Percentiles rank a stretch among this genome's conserved stretches.
These are phyloP conservation scores for Coecobrya sp. DNA, from an alignment of 2,888 invertebrate genomes.

Conservation along the genomic window DNA sequence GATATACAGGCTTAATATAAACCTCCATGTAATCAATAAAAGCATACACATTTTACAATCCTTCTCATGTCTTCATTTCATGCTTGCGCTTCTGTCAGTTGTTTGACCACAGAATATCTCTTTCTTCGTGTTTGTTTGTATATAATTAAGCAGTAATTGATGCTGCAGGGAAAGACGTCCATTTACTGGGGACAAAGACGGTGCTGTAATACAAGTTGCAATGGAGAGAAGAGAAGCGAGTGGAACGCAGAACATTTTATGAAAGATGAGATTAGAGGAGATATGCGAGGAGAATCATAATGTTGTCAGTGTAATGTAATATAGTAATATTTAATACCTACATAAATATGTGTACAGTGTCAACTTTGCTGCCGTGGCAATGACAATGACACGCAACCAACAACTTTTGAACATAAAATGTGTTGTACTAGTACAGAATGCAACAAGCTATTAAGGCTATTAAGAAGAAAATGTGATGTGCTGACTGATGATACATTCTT, in stretches of 20 bases:
- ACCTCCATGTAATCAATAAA: too few relatives aligned
- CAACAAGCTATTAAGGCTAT: not conserved
- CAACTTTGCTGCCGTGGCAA: not conserved
- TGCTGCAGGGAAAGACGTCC: not conserved
- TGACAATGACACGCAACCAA: conserved; percentile 28
- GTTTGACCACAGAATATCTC: too few relatives aligned
- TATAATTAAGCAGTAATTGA: too few relatives aligned
- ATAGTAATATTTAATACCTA: not conserved
- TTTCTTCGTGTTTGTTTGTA: too few relatives aligned
- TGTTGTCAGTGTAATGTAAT: not conserved
- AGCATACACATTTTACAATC: too few relatives aligned
- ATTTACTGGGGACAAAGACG: not conserved
- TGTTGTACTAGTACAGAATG: not conserved
- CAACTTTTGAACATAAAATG: not conserved
- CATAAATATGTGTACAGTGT: not conserved
- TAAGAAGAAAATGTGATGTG: not conserved
- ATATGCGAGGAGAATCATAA: not conserved
- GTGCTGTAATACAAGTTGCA: not conserved
- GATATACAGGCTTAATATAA: too few relatives aligned
- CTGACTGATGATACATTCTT: not conserved
- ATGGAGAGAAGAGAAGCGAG: not conserved
- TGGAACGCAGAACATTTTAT: not conserved
- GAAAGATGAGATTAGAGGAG: conserved; percentile 7
- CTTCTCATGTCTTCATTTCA: too few relatives aligned
- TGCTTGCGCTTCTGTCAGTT: too few relatives aligned